Base-by-base conservation (phyloP, 2,113 vertebrate species). In the Heloderma charlesbogerti region DNA sequence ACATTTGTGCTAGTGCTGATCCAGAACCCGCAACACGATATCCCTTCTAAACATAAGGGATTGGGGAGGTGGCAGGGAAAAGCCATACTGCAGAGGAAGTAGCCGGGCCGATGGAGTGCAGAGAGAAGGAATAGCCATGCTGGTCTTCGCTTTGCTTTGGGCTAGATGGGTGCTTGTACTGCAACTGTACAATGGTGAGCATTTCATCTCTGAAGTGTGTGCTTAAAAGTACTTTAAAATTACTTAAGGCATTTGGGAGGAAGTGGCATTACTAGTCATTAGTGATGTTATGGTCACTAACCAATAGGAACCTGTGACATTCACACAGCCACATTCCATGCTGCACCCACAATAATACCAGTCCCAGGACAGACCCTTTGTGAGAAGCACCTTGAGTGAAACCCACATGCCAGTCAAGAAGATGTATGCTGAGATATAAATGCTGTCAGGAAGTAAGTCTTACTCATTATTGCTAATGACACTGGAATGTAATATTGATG, bases 401-500 rank as follows among this genome's bases (percentile, higher is more conserved):
- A 27, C 57, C 48, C 37, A 66, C 45, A 69, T 22, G 88, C 2
- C 51, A 79, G 34, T 79, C 74, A 54, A 69, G 74, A 69, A 67
- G 60, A 37, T 48, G 63, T 40, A 77, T 1, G 15, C 74, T 27
- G 71, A 79, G 71, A 29, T 10, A 15, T 82, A 18, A 10, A 34
- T 60, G 88, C 29, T 10, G 79, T 67, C 6, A 82, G 6, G 69
- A 84, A 89, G 69, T 81, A 80, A 71, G 72, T 63, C 57, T n/a
- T 37, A 48, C 74, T 77, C 57, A 43, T 31, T 67, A 82, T 86
- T 78, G 15, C 77, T 86, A 77, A 77, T 1, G 34, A 94, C 10
- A 54, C 43, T 66, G 79, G 90, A 66, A 88, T 75, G 85, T 10
- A 75, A 66, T 51, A 54, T 51, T 85, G 82, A 90, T 90, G 82